These are phyloP conservation scores for Acipenser ruthenus DNA, from an alignment of 2,797 vertebrate genomes.

Conservation along the genomic window DNA sequence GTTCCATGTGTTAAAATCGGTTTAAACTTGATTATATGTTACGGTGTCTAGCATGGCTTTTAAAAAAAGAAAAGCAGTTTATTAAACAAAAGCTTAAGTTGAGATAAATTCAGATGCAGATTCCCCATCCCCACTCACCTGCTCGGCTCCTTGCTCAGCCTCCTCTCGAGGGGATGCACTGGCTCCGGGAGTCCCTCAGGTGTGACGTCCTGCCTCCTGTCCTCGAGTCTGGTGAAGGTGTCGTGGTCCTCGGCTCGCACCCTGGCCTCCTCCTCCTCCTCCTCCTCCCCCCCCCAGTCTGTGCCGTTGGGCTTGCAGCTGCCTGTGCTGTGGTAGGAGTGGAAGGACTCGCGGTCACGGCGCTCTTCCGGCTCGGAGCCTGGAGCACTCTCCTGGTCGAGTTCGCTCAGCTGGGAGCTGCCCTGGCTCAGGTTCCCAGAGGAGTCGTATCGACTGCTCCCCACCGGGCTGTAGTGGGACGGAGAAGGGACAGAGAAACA, in stretches of 20 bases:
- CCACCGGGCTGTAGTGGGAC: constrained; percentile 70
- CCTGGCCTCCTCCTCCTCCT: constrained; percentile 14
- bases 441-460: constrained; percentile 87
- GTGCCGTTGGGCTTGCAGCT: constrained; percentile 54
- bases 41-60: no score
- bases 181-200: constrained; percentile 12
- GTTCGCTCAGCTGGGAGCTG: constrained; percentile 88
- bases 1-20: no score
- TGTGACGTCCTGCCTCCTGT: constrained; percentile 27
- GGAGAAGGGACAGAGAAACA: constrained; percentile 23
- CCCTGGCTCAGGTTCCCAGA: constrained; percentile 91
- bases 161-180: constrained; percentile 32
- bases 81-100: no score
- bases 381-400: constrained; percentile 68
- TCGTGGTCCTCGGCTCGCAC: constrained; percentile 2
- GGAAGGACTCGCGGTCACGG: constrained; percentile 55
- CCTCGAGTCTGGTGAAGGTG: constrained; percentile 20
- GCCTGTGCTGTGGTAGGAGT: constrained; percentile 62
- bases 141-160: constrained; percentile 33
- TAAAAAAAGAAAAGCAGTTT: no score
- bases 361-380: constrained; percentile 73
- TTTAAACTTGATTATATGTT: no score
- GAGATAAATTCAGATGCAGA: no score
- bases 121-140: background rate
- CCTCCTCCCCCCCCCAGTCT: constrained; percentile 31